Conservation (phyloP, 1,140 invertebrate species). For the Octopus sinensis region DNA sequence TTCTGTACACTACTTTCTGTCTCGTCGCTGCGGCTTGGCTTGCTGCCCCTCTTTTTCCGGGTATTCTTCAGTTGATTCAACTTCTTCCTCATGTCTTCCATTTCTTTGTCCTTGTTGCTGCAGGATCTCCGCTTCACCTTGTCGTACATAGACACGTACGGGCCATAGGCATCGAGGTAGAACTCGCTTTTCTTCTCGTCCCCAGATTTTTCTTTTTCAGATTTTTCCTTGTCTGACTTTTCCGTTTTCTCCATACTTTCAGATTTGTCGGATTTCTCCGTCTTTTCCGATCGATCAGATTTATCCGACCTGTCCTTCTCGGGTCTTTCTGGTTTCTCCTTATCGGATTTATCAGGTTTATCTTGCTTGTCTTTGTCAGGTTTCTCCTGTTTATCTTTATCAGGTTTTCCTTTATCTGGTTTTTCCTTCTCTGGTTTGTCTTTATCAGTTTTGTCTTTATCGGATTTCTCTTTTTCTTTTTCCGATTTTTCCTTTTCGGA, state of each 20-base stretch:
- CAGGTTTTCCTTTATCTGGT: slow-evolving; percentile 23
- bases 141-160: slow-evolving; percentile 95
- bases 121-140: slow-evolving; percentile 92
- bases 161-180: slow-evolving; percentile 31
- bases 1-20: slow-evolving; percentile 32
- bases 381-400: slow-evolving; percentile 20
- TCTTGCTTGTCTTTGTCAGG: slow-evolving; percentile 11
- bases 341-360: slow-evolving; percentile 24
- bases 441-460: slow-evolving; percentile 19
- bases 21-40: slow-evolving; percentile 31
- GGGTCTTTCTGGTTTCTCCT: slow-evolving; percentile 29
- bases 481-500: slow-evolving; percentile 27
- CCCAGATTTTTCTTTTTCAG: slow-evolving; percentile 27
- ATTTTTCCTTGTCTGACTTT: slow-evolving; percentile 28
- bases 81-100: slow-evolving; percentile 82
- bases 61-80: slow-evolving; percentile 78
- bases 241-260: slow-evolving; percentile 24
- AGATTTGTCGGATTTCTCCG: slow-evolving; percentile 19
- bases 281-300: slow-evolving; percentile 18
- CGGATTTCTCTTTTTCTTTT: slow-evolving; percentile 23
- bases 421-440: slow-evolving; percentile 27
- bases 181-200: slow-evolving; percentile 35
- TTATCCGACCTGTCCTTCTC: slow-evolving; percentile 19
- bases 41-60: slow-evolving; percentile 36
- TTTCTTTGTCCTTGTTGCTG: slow-evolving; percentile 66